phyloP scores from a whole-genome alignment of 2,113 vertebrate genomes.

The Steatornis caripensis region DNA sequence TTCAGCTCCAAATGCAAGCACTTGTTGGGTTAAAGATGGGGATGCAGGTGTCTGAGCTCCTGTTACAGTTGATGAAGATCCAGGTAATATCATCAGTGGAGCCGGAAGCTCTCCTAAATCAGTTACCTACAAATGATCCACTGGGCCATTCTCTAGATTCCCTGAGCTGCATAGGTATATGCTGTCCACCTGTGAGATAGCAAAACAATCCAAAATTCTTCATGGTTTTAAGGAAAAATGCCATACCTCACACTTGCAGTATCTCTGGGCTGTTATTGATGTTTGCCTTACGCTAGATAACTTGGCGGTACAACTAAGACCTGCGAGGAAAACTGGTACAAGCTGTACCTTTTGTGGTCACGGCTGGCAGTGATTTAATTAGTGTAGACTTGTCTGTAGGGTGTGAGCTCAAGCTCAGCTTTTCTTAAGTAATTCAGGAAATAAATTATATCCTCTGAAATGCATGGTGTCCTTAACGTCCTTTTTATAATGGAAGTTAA shows the following conservation, averaged over 20 bases:
- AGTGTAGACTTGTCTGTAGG: not conserved
- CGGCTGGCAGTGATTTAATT: slow-evolving; percentile 8
- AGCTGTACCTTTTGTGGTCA: not conserved
- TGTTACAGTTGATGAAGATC: not conserved
- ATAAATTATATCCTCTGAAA: not conserved
- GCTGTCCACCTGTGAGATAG: not conserved
- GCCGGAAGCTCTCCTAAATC: not conserved
- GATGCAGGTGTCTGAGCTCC: not conserved
- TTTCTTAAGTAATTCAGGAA: slow-evolving; percentile 1
- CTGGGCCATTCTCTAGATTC: not conserved
- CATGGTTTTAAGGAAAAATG: not conserved
- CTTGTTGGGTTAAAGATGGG: not conserved
- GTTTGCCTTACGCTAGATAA: not conserved
- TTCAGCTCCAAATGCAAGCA: not conserved
- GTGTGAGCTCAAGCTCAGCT: not conserved
- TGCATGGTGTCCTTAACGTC: not conserved
- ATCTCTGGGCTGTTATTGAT: not conserved
- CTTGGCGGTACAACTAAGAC: not conserved
- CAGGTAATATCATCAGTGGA: not conserved
- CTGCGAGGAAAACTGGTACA: not conserved
- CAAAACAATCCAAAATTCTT: not conserved
- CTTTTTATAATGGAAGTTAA: not conserved
- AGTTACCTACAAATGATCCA: not conserved
- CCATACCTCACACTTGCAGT: not conserved
- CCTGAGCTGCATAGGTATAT: accelerated